Evolutionary conservation across 64 coral and sea anemone species (phyloP), one percentile per base, ranked within the genome.

Genomic region (Exaiptasia diaphana): DNA sequence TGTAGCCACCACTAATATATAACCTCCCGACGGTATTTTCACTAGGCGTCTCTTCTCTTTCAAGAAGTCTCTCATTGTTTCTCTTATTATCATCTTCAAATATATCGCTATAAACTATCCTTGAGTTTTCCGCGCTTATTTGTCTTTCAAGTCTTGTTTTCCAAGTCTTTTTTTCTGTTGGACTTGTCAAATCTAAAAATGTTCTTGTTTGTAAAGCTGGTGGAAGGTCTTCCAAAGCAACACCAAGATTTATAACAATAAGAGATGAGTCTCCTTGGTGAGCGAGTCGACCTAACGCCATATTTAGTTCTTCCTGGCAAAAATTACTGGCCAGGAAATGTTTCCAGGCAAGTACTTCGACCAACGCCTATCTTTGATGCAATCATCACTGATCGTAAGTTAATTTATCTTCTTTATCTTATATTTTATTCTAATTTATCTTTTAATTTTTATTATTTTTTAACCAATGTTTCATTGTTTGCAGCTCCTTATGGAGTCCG

Each of bases 361-460:
- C 41, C 71, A 23, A 21, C 41, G 4, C 94, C 94, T 20, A 73
- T 92, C 38, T 97, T 97, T 84, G 94, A 97, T 82, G 94, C 94
- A 20, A 92, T 97, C 15, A 56, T 97, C 53, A 97, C 94, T 55
- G 94, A 97, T 55, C 94, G 94, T 97, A 71, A 97, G 94, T 97
- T 56, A 53, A n/a, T n/a, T n/a, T n/a, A n/a, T n/a, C n/a, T n/a
- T n/a, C n/a, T n/a, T n/a, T n/a, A n/a, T n/a, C n/a, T n/a, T n/a
- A n/a, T n/a, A n/a, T n/a, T n/a, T n/a, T n/a, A n/a, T n/a, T n/a
- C n/a, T n/a, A n/a, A n/a, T n/a, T n/a, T n/a, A n/a, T n/a, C n/a
- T n/a, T n/a, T n/a, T n/a, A n/a, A n/a, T n/a, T n/a, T n/a, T n/a
- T n/a, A n/a, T n/a, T n/a, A n/a, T n/a, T n/a, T n/a, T n/a, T n/a